Conservation (phyloP, 2,888 invertebrate species). For the Drosophila infuscata region DNA sequence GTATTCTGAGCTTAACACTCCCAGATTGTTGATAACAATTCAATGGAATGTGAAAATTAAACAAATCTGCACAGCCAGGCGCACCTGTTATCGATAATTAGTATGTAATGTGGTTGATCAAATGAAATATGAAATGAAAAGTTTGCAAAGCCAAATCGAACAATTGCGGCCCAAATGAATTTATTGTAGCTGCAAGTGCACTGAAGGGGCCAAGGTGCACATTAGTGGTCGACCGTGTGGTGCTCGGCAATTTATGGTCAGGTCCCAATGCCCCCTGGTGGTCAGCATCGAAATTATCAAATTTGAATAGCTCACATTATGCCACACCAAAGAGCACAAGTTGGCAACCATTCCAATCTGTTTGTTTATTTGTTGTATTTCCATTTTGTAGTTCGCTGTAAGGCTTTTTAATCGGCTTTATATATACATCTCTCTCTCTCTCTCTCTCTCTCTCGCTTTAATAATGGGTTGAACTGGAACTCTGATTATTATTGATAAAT, state of each 20-base stretch:
- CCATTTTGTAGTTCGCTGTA: background rate
- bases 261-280: slow-evolving; percentile 10
- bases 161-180: slow-evolving; percentile 33
- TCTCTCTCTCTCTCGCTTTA: background rate
- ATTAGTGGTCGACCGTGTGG: slow-evolving; percentile 1
- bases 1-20: background rate
- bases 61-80: background rate
- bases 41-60: slow-evolving; percentile 1
- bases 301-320: slow-evolving; percentile 7
- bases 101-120: slow-evolving; percentile 30
- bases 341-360: background rate
- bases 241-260: slow-evolving; percentile 38
- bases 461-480: background rate
- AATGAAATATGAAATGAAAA: slow-evolving; percentile 34
- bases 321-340: background rate
- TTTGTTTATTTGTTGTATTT: background rate
- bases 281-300: slow-evolving; percentile 11
- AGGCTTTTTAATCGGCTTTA: background rate
- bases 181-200: slow-evolving; percentile 31
- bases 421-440: background rate
- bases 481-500: background rate
- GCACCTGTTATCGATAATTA: slow-evolving; percentile 25
- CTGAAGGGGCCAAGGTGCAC: background rate
- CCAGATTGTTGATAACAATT: background rate
- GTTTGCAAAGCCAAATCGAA: slow-evolving; percentile 2